Evolutionary conservation across 2,888 invertebrate species (phyloP).

Genomic region (Punctoribates punctum): DNA sequence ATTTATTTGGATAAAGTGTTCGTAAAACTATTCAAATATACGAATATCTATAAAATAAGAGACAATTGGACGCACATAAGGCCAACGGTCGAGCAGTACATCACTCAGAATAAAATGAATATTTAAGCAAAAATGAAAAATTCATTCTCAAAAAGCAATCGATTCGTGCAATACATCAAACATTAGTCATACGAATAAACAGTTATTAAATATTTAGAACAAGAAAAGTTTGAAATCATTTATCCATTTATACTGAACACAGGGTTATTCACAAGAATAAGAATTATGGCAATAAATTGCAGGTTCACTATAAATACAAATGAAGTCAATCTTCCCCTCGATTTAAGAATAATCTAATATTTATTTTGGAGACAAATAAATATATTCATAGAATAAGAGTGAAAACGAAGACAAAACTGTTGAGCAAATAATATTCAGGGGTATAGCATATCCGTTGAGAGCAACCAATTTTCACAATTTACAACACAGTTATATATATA

Average conservation of each 20-base stretch:
- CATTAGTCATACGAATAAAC: too few relatives aligned
- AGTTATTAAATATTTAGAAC: not conserved
- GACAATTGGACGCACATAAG: too few relatives aligned
- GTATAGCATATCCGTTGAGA: constrained; percentile 30
- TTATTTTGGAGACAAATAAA: too few relatives aligned
- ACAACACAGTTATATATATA: constrained; percentile 21
- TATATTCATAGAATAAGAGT: not conserved
- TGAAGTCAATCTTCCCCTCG: not conserved
- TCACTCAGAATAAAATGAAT: too few relatives aligned
- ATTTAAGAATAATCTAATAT: too few relatives aligned
- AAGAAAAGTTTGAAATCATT: not conserved
- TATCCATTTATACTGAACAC: not conserved
- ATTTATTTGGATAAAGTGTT: not conserved
- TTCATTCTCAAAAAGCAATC: too few relatives aligned
- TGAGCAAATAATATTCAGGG: constrained; percentile 32
- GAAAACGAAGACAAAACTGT: not conserved
- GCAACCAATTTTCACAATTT: constrained; percentile 28
- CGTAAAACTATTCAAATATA: too few relatives aligned
- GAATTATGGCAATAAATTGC: too few relatives aligned
- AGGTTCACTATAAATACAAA: not conserved
- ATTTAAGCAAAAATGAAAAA: too few relatives aligned
- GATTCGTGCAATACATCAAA: too few relatives aligned
- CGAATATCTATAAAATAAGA: too few relatives aligned
- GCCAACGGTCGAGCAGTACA: too few relatives aligned
- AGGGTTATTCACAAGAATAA: not conserved